Evolutionary conservation across 2,797 vertebrate genomes (phyloP), one percentile per base, ranked within the genome.

Genomic region (Rhincodon typus): DNA sequence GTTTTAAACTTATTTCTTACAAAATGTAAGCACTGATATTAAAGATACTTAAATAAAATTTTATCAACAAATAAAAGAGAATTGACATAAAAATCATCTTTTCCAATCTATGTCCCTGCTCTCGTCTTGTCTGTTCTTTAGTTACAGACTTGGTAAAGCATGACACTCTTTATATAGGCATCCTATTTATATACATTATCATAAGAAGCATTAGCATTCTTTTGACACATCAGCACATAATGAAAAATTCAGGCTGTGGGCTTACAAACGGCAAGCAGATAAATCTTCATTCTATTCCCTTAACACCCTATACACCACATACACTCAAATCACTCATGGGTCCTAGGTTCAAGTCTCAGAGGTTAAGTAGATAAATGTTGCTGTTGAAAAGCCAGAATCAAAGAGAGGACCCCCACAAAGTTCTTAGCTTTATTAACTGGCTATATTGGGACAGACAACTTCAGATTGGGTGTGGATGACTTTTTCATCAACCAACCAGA

Each of bases 271-370:
- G 79, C 79, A 84, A 84, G 38, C 79, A 84, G 79, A 84, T 84
- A 84, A 84, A 84, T 84, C 79, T 15, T 79, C 74, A 84, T 84
- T 84, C 79, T 38, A 42, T 84, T 84, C 79, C 79, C 79, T 84
- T 84, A 42, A 84, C 79, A 46, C 7, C 23, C 17, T n/a, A 19
- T 38, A 84, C 79, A 84, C 23, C 38, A 46, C 79, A 84, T 21
- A 84, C 79, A 42, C 23, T 84, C 42, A 84, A 42, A 42, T 84
- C 38, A 46, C 38, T 84, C 38, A 42, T 27, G 62, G 87, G 30
- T 62, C 27, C 53, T 19, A 13, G 30, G 23, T 90, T 53, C 15
- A 53, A 90, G 53, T 62, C 87, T 90, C 87, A 62, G 50, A 17
- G 87, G 23, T 62, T n/a, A 90, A 90, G 50, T 30, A 62, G 87